phyloP scores from a whole-genome alignment of 2,888 invertebrate genomes.

The Chydorus sphaericus region DNA sequence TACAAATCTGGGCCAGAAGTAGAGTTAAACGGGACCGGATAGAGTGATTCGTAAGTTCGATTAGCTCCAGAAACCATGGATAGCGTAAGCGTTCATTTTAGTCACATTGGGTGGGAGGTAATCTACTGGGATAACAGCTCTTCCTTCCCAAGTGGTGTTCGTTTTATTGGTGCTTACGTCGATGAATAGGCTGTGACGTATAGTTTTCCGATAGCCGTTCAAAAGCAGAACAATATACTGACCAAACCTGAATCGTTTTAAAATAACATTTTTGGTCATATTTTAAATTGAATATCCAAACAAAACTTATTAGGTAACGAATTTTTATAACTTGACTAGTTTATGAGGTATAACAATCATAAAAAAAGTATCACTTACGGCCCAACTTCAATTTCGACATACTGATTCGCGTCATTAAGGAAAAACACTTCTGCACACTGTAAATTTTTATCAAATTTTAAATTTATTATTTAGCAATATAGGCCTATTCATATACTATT shows the following conservation, averaged over 20 bases:
- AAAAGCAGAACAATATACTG: conserved; percentile 31
- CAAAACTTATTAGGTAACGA: too few relatives aligned
- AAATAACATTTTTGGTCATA: too few relatives aligned
- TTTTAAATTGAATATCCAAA: too few relatives aligned
- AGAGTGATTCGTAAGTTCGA: conserved; percentile 32
- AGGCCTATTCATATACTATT: background rate
- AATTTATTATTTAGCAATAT: background rate
- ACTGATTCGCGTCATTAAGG: conserved; percentile 32
- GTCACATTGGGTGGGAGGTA: conserved; percentile 33
- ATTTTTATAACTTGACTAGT: background rate
- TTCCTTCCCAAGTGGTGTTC: conserved; percentile 31
- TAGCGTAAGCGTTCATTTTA: conserved; percentile 37
- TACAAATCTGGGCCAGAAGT: conserved; percentile 31
- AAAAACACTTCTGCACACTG: conserved; percentile 38
- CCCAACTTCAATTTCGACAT: conserved; percentile 35
- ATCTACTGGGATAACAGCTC: conserved; percentile 30
- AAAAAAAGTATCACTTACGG: conserved; percentile 28
- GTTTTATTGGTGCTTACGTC: conserved; percentile 23
- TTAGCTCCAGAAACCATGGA: conserved; percentile 32
- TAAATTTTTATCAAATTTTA: background rate
- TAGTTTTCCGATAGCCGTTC: conserved; percentile 29
- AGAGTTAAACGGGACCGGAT: conserved; percentile 29
- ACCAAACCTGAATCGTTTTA: conserved; percentile 26
- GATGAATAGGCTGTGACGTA: conserved; percentile 29
- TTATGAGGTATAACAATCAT: background rate